Evolutionary conservation across 2,113 vertebrate genomes (phyloP), one percentile per base, ranked within the genome.

Genomic region (Menidia beryllina): DNA sequence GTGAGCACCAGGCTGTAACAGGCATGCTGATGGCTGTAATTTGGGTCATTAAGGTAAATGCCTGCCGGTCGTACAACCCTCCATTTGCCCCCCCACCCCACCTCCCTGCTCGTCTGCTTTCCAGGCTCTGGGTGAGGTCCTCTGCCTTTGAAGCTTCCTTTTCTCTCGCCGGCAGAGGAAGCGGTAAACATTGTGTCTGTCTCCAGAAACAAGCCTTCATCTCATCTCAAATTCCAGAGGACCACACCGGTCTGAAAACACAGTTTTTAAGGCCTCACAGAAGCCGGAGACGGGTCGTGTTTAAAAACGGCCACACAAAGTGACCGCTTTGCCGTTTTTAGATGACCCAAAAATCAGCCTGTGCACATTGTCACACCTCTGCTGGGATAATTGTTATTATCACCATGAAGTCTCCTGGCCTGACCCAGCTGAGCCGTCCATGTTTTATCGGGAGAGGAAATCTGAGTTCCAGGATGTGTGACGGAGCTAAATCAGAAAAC

Each of bases 1-100:
- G 75, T 49, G 68, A 34, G 69, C 50, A 69, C 43, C 36, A 63
- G 77, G 69, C 47, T 78, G 80, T 68, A 69, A 75, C 81, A 78
- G 55, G 65, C 69, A 78, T 62, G 72, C 60, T 68, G 78, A 72
- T 81, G 63, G 64, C 62, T 56, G 66, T 86, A 86, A 88, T 88
- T 84, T 19, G 38, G 80, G 52, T 88, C 74, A 89, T 89, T 88
- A 84, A 86, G 85, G 88, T 86, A 87, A 81, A 88, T 62, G 69
- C 71, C 78, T 86, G 75, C 76, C 73, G 39, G 72, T 64, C 60
- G 34, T 17, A n/a, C 60, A 80, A 67, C 77, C 52, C 68, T 15
- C 79, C 73, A 83, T 86, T 86, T 76, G 75, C 39, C 68, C 59
- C 66, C 56, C 49, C 4, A 43, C 61, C 58, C 68, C 59, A 62